Base-by-base conservation (phyloP, 1,140 invertebrate species). In the Tribolium madens region DNA sequence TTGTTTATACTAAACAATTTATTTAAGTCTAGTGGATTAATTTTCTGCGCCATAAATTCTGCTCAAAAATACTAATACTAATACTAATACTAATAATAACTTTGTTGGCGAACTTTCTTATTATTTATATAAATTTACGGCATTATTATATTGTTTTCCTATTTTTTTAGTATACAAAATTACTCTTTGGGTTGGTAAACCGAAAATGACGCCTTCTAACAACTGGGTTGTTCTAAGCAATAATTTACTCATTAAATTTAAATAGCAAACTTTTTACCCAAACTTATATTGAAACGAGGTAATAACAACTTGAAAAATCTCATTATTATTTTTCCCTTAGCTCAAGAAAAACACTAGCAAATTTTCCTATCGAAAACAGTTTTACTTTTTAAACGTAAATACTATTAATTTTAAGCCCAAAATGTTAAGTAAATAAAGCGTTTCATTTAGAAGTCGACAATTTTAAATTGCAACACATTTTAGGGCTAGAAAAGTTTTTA, bases 221-320 rank as follows among this genome's bases (percentile, higher is more conserved):
- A n/a, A n/a, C n/a, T n/a, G n/a, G n/a, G 21, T 26, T 26, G 21
- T 26, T 26, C 6, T 0, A 5, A 26, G 21, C 21, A 26, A 57
- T 10, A 21, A 10, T 57, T 26, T 57, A 26, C 6, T 26, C 3
- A 18, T 57, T 57, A 18, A 57, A 57, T 57, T 18, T 26, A 57
- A 26, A 3, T 21, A 17, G 52, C 0, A 21, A 57, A 57, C 10
- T 57, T 42, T 42, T 42, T 57, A 57, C 52, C 0, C 52, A 57
- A 57, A 15, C 10, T 15, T 52, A 3, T 17, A 52, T 52, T 52
- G 50, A 52, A 17, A 57, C 4, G 52, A 21, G 18, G 52, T 57
- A 18, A 57, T 57, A 57, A 53, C 46, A 47, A 17, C 48, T 50
- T 50, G 13, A 15, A 18, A 57, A 57, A 57, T 17, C 13, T 17